Evolutionary conservation across 2,113 vertebrate species (phyloP), one percentile per base, ranked within the genome.

Genomic region (Clarias macrocephalus): DNA sequence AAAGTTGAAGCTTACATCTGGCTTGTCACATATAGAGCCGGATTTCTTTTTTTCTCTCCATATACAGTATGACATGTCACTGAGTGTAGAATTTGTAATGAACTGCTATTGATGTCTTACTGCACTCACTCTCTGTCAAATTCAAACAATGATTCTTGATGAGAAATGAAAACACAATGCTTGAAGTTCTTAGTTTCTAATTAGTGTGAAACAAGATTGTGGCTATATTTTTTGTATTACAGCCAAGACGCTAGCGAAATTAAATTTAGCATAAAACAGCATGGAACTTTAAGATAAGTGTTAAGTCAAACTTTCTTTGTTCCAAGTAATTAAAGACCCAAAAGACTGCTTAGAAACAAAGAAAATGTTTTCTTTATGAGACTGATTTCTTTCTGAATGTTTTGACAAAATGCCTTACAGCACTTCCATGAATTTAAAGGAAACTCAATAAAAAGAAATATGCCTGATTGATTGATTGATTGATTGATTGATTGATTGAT

Each of bases 141-240:
- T 76, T 42, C 48, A n/a, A 56, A 28, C 75, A 79, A 30, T 56
- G n/a, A 52, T 56, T 56, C 12, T 28, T 79, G 25, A 28, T 79
- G 28, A 16, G 10, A 56, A 79, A 79, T 56, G 54, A 28, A 4
- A 48, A 79, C 48, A 33, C 75, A 56, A 77, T 77, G 52, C 48
- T 77, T 77, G 25, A 77, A 79, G 75, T 56, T 28, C 25, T 79
- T 56, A 79, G 52, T 79, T 79, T 79, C 52, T 79, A 79, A 56
- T 79, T 79, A 79, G 52, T 28, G 7, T 79, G 52, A n/a, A 56
- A 28, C 6, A 25, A 79, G 25, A 79, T 56, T 56, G 75, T 56
- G 13, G 25, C 10, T 48, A 25, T 25, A 52, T 77, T 48, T 28
- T 52, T n/a, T 52, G 52, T 10, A 79, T 79, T 79, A 16, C 23